Evolutionary conservation across 1,140 invertebrate species (phyloP), one percentile per base, ranked within the genome.

Genomic region (Eumaeus atala): DNA sequence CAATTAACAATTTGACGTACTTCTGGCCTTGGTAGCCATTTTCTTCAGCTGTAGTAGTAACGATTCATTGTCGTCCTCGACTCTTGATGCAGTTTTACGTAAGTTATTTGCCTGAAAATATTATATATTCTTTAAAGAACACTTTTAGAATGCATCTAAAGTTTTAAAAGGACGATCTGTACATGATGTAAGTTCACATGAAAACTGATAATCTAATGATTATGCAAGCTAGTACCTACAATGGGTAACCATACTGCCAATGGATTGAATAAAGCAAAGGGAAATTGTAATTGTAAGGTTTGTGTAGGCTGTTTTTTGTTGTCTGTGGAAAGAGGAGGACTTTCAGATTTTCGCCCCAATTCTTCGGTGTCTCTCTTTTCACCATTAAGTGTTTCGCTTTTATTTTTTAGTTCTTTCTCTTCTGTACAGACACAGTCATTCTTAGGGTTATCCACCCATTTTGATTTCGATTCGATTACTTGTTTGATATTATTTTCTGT

Each of bases 51-150:
- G 96, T 87, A 95, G 90, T 77, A 94, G 92, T 84, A 97, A 90
- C 55, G 93, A 95, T 87, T 97, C 96, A 90, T 97, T 97, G 90
- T 97, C 96, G 82, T 97, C 95, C 89, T 97, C 96, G 72, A 97
- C 91, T 61, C 95, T 91, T 61, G 92, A 92, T 63, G 94, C 90
- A 89, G 95, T 96, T 90, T 94, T 95, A 81, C 95, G 90, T 72
- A 95, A 91, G 80, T 91, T 94, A 90, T 93, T 90, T 73, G 92
- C 92, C 92, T 93, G 91, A 86, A 91, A 88, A 82, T 84, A 87
- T 74, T 78, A 67, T 81, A 28, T 28, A 28, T 80, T 77, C 78
- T 82, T 76, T 61, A 79, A 74, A 28, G 21, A 72, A 79, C 42
- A 61, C 60, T 62, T 55, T 64, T 44, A 44, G 2, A 28, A 28